phyloP scores from a whole-genome alignment of 2,113 vertebrate species.

The Mesoclemmys tuberculata region DNA sequence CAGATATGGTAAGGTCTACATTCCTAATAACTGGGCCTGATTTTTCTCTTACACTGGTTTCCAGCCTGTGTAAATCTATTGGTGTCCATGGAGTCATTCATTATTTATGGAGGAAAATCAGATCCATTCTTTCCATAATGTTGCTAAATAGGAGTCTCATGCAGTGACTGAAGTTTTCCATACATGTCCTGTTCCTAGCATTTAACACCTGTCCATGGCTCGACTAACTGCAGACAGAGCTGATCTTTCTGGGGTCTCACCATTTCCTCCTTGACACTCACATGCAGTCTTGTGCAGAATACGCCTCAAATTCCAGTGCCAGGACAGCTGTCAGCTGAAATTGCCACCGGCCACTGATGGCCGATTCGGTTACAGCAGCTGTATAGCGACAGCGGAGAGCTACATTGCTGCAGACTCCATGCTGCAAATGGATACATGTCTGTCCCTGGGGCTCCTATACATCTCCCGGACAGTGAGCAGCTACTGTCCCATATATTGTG shows the following conservation, averaged over 20 bases:
- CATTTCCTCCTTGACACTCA: not conserved
- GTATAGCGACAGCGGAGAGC: not conserved
- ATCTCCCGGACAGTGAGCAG: not conserved
- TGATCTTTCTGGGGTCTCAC: too few relatives aligned
- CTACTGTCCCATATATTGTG: rapidly evolving
- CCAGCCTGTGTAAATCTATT: not conserved
- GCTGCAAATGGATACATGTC: not conserved
- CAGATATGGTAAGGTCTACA: not conserved
- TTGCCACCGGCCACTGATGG: rapidly evolving
- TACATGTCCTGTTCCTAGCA: not conserved
- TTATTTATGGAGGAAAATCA: not conserved
- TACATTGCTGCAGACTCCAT: not conserved
- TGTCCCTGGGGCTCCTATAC: not conserved
- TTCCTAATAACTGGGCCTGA: not conserved
- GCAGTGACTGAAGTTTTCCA: not conserved
- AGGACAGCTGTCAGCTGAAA: not conserved
- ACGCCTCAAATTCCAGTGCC: not conserved
- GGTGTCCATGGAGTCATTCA: not conserved
- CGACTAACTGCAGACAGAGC: not conserved
- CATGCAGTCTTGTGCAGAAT: not conserved
- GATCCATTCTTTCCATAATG: not conserved
- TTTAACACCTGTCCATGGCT: not conserved
- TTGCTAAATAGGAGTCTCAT: not conserved
- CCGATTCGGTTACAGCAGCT: not conserved
- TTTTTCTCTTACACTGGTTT: not conserved